A percentile compares a stretch with the other conserved stretches of the same genome.
These are phyloP conservation scores for Papilio polyxenes DNA, from an alignment of 1,140 invertebrate genomes.

Conservation along the genomic window DNA sequence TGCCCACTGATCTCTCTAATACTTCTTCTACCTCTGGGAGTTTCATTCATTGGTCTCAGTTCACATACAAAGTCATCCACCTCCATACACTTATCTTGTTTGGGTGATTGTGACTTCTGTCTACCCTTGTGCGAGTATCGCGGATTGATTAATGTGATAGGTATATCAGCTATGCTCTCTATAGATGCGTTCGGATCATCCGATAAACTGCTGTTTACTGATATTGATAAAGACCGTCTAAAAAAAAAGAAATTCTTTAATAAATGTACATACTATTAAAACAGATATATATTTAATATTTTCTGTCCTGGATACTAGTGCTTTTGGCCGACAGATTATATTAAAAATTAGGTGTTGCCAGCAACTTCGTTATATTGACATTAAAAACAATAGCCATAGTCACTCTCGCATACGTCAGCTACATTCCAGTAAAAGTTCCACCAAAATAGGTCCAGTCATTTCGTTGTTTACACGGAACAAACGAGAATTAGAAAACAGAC, in stretches of 20 bases:
- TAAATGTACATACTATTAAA: too few species aligned
- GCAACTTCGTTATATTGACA: too few species aligned
- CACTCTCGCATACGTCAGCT: too few species aligned
- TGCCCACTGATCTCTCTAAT: conserved; percentile 52
- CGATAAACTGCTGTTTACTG: conserved; percentile 69
- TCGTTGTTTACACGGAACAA: too few species aligned
- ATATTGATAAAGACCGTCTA: conserved; percentile 71
- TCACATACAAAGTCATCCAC: conserved; percentile 40
- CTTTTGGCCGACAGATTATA: too few species aligned
- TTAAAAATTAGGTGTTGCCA: too few species aligned
- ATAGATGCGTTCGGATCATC: conserved; percentile 72
- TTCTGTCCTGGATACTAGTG: too few species aligned
- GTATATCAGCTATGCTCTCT: conserved; percentile 73
- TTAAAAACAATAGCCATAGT: too few species aligned
- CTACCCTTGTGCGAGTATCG: conserved; percentile 50
- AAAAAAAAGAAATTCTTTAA: conserved; percentile 17
- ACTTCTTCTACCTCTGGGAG: conserved; percentile 59
- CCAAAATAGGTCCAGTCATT: too few species aligned
- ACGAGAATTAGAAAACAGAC: too few species aligned
- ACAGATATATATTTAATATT: too few species aligned
- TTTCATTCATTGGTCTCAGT: conserved; percentile 48
- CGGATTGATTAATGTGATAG: conserved; percentile 68
- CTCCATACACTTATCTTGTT: conserved; percentile 31
- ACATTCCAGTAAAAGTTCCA: too few species aligned
- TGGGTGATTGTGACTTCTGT: conserved; percentile 11